Evolutionary conservation across 2,797 vertebrate genomes (phyloP), one percentile per base, ranked within the genome.

Genomic region (Semaprochilodus insignis): DNA sequence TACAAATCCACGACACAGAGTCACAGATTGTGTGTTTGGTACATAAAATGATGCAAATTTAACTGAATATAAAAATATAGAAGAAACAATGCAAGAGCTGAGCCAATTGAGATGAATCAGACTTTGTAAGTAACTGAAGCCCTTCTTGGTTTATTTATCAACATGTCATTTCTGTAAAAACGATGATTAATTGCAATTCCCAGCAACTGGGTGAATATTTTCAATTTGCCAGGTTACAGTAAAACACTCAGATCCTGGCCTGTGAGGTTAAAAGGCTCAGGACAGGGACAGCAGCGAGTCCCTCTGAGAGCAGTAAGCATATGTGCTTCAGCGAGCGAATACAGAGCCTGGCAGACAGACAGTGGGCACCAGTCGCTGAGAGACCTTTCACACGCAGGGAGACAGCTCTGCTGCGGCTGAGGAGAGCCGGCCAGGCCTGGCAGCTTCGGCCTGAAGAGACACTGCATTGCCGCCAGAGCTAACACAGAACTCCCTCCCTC

Each of bases 361-460:
- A 67, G 48, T 44, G 73, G 62, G 48, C 60, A 75, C 51, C n/a
- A 15, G 74, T 36, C 40, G n/a, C 66, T 59, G 67, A 13, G 62
- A 79, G 82, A 79, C 77, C 71, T 83, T 83, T 79, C 52, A 23
- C 82, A 83, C 55, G 60, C 81, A 23, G 75, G 3, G 67, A 72
- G 81, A 76, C 34, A 8, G 72, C 31, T 1, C 60, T 44, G n/a
- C 70, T 73, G 51, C 81, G 60, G 63, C 54, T 60, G 40, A 4
- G 36, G 31, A 63, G 59, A 63, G 11, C 21, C 66, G 76, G 62
- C 66, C 70, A 78, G 81, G 54, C 36, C 77, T 74, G 77, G 70
- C 82, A 79, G 77, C 82, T 67, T 71, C 48, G 73, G 76, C 62
- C 52, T 34, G 34, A 60, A 54, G 51, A 73, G 27, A 48, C 57